Evolutionary conservation across 2,888 invertebrate genomes (phyloP).

Genomic region (Junonia oenone): DNA sequence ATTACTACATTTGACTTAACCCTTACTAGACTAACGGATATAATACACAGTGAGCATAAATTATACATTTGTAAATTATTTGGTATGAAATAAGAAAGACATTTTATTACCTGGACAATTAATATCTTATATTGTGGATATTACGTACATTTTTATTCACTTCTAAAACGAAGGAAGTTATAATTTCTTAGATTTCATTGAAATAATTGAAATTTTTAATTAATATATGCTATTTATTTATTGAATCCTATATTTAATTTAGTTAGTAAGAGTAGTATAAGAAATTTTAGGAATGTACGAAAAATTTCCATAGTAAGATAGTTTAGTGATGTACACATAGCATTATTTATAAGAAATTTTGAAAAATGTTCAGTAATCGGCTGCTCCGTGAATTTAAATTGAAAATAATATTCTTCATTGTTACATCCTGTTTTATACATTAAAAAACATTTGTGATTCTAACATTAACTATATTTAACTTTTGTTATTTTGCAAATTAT

Average conservation of each 20-base stretch:
- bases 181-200: constrained; percentile 21
- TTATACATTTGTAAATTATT: background rate
- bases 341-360: constrained; percentile 28
- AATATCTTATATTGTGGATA: constrained; percentile 2
- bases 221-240: constrained; percentile 78
- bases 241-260: constrained; percentile 66
- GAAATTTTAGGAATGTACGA: constrained; percentile 50
- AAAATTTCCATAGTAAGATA: constrained; percentile 64
- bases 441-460: background rate
- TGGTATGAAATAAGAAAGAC: background rate
- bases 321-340: constrained; percentile 34
- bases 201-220: constrained; percentile 45
- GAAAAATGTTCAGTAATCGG: constrained; percentile 6
- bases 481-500: background rate
- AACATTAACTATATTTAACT: background rate
- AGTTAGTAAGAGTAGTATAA: constrained; percentile 43
- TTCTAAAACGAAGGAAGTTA: constrained; percentile 16
- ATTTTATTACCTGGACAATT: background rate
- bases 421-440: background rate
- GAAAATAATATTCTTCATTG: background rate
- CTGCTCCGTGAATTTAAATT: constrained; percentile 4
- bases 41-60: too few relatives aligned
- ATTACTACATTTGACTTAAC: background rate
- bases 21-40: background rate
- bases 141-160: constrained; percentile 2